phyloP scores from a whole-genome alignment of 2,888 invertebrate species.

The Caradrina kadenii region DNA sequence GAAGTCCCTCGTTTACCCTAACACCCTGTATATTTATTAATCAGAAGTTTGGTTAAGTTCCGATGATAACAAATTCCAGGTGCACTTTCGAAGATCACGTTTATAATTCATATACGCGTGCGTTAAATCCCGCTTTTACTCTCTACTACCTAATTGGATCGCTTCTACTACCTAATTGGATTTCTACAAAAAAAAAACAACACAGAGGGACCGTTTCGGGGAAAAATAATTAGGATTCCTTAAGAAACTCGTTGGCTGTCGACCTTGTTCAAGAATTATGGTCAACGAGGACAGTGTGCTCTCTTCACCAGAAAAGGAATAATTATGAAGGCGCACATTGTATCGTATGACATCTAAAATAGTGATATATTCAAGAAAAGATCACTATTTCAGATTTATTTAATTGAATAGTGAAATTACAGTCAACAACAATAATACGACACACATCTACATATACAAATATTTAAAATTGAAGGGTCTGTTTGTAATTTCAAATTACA shows the following conservation, averaged over 20 bases:
- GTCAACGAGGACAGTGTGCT: not conserved
- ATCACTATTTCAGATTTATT: too few species aligned
- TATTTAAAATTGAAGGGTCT: too few species aligned
- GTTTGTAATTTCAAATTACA: too few species aligned
- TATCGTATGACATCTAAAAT: not conserved
- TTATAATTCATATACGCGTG: not conserved
- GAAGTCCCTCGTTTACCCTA: too few species aligned
- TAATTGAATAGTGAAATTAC: too few species aligned
- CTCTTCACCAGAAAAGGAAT: not conserved
- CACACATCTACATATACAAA: too few species aligned
- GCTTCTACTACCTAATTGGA: not conserved
- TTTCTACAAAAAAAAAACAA: not conserved
- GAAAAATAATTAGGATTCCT: not conserved
- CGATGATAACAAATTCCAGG: not conserved
- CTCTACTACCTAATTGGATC: not conserved
- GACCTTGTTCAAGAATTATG: slow-evolving; percentile 19
- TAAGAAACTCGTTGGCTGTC: not conserved
- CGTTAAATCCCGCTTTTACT: too few species aligned
- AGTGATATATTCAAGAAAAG: too few species aligned
- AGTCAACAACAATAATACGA: too few species aligned
- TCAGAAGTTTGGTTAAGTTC: not conserved
- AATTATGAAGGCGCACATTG: slow-evolving; percentile 5
- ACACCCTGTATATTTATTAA: too few species aligned
- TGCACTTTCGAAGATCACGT: not conserved
- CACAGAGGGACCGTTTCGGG: not conserved